A percentile compares a stretch with the other conserved stretches of the same genome.
Conservation (phyloP, 2,797 vertebrate species). For the Dermochelys coriacea region DNA sequence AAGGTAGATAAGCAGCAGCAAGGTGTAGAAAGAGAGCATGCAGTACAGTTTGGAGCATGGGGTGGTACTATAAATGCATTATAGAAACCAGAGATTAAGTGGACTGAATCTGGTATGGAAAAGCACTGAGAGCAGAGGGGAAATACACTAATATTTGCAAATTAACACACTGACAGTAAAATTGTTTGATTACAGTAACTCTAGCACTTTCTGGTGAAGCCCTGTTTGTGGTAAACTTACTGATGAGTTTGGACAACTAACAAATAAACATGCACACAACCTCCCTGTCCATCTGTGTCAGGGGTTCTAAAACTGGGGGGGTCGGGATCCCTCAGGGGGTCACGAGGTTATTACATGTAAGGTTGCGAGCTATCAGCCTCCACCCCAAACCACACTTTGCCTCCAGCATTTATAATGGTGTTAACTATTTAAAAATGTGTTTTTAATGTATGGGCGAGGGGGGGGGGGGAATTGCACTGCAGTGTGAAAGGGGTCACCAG, state of each 20-base stretch:
- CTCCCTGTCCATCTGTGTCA: neutral
- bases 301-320: too few relatives aligned
- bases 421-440: too few relatives aligned
- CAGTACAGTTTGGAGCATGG: neutral
- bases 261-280: neutral
- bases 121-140: neutral
- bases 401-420: too few relatives aligned
- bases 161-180: neutral
- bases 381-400: too few relatives aligned
- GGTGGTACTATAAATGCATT: neutral
- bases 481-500: too few relatives aligned
- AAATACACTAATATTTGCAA: neutral
- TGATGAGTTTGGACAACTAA: neutral
- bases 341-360: too few relatives aligned
- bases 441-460: too few relatives aligned
- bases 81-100: neutral
- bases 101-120: neutral
- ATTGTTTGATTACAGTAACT: neutral
- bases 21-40: slow-evolving; percentile 51
- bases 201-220: neutral
- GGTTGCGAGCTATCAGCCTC: too few relatives aligned
- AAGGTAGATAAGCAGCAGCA: slow-evolving; percentile 72
- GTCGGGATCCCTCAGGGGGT: too few relatives aligned
- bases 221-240: slow-evolving; percentile 14
- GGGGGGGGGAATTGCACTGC: too few relatives aligned